Conservation (phyloP, 2,888 invertebrate species). For the Isotomurus palustris region DNA sequence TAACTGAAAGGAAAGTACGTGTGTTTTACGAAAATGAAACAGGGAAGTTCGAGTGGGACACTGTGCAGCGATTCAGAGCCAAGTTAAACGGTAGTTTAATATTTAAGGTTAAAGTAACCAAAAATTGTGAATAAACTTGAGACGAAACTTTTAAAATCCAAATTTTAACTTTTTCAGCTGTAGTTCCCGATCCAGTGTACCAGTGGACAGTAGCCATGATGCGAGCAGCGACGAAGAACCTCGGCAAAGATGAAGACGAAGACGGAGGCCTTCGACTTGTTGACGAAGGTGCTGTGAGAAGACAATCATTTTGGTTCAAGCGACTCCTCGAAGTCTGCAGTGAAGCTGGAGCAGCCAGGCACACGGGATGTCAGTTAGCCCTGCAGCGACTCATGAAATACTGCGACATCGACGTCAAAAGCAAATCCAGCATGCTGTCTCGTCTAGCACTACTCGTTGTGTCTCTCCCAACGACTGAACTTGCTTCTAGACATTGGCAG, state of each 20-base stretch:
- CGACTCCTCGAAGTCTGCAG: conserved; percentile 32
- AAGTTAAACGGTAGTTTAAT: conserved; percentile 26
- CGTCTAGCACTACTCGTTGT: conserved; percentile 35
- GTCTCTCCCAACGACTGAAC: conserved; percentile 39
- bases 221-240: conserved; percentile 18
- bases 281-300: conserved; percentile 12
- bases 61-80: conserved; percentile 28
- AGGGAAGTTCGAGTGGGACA: conserved; percentile 39
- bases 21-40: conserved; percentile 38
- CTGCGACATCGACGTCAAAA: conserved; percentile 41
- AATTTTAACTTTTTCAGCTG: conserved; percentile 9
- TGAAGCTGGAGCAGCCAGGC: conserved; percentile 32
- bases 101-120: neutral
- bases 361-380: conserved; percentile 29
- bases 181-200: conserved; percentile 33
- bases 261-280: neutral
- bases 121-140: neutral
- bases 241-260: conserved; percentile 11
- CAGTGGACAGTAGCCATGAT: conserved; percentile 35
- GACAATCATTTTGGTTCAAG: conserved; percentile 39
- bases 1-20: conserved; percentile 30
- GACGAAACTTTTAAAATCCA: neutral
- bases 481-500: conserved; percentile 41
- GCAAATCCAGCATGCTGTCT: conserved; percentile 35
- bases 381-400: conserved; percentile 32